A percentile compares a stretch with the other conserved stretches of the same genome.
phyloP scores from a whole-genome alignment of 2,113 vertebrate species.

The Grammomys dolichurus region DNA sequence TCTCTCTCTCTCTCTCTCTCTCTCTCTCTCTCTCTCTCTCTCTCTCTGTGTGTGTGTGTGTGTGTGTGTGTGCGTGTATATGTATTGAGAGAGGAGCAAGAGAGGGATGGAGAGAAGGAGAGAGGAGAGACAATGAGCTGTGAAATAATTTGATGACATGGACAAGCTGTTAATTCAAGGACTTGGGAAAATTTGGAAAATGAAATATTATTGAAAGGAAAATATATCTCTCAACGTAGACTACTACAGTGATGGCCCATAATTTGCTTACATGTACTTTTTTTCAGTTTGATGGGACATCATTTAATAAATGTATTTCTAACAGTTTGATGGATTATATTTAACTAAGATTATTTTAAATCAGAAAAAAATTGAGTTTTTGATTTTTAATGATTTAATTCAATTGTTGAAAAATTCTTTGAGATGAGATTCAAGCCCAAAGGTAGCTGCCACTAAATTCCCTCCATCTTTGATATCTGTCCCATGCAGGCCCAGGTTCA shows the following conservation, averaged over 20 bases:
- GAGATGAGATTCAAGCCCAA: not conserved
- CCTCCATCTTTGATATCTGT: not conserved
- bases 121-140: not conserved
- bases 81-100: not conserved
- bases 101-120: not conserved
- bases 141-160: not conserved
- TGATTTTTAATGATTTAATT: not conserved
- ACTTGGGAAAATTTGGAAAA: not conserved
- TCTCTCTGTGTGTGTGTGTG: not conserved
- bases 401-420: not conserved
- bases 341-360: conserved; percentile 1
- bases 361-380: not conserved
- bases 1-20: too few relatives aligned
- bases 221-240: not conserved
- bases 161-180: not conserved
- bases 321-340: not conserved
- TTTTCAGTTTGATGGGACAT: not conserved
- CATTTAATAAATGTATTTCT: not conserved
- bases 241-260: not conserved
- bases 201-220: conserved; percentile 41
- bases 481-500: not conserved
- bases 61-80: not conserved
- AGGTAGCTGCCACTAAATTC: rapidly evolving
- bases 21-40: too few relatives aligned
- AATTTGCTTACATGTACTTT: not conserved